Conservation (phyloP, 2,113 vertebrate species). For the Ictalurus furcatus region DNA sequence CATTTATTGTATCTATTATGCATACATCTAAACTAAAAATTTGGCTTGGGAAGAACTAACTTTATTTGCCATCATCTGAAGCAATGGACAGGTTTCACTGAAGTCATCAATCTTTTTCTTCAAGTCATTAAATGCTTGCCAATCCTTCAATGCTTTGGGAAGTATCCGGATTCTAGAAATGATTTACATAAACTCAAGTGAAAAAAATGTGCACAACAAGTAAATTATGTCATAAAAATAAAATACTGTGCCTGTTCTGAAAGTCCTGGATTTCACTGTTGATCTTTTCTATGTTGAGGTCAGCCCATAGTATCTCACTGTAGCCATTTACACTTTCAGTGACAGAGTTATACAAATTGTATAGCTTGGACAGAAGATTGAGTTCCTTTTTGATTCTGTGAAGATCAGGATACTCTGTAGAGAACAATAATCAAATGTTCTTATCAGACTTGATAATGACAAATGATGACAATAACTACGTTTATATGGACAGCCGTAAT, state of each 20-base stretch:
- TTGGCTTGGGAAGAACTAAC: constrained; percentile 54
- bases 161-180: constrained; percentile 74
- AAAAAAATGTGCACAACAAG: background rate
- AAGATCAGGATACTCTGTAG: constrained; percentile 78
- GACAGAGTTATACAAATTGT: constrained; percentile 75
- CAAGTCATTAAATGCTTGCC: constrained; percentile 81
- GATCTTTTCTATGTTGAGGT: constrained; percentile 79
- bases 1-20: too few species aligned
- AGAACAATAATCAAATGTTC: constrained; percentile 3
- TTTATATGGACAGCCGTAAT: too few species aligned
- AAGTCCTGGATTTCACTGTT: constrained; percentile 80
- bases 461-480: too few species aligned
- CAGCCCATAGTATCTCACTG: constrained; percentile 77
- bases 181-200: background rate
- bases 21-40: background rate
- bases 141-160: constrained; percentile 80
- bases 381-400: constrained; percentile 79
- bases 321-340: constrained; percentile 68
- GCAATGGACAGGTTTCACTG: constrained; percentile 79
- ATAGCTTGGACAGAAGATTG: constrained; percentile 78
- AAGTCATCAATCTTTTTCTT: constrained; percentile 83
- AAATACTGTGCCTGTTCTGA: constrained; percentile 73
- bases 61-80: constrained; percentile 84
- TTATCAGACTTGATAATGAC: too few species aligned
- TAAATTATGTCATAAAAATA: background rate